Base-by-base conservation (phyloP, 2,797 vertebrate genomes). In the Diplodus puntazzo region DNA sequence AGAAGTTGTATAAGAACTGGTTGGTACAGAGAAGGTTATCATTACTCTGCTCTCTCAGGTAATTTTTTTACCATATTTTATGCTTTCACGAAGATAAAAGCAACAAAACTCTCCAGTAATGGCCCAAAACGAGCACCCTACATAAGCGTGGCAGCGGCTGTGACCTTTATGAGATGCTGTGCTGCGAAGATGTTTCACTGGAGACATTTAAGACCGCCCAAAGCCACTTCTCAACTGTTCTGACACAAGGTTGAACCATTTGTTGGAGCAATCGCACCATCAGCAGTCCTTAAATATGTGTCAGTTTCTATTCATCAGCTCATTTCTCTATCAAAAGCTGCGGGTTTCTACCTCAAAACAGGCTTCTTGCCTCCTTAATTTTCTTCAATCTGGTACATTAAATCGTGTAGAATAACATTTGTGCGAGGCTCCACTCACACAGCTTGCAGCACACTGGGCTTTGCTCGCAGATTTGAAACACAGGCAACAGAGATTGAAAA, bases 121-220 rank as follows among this genome's bases (percentile, higher is more conserved):
- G 23, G 42, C 52, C 62, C 50, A 25, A 58, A 43, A 20, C 12
- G 1, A 55, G 53, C n/a, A 12, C 7, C 53, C 60, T 13, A 27
- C 18, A 6, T 1, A 5, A 10, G 12, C 42, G 20, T 7, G 13
- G 30, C 16, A 1, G 60, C 4, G 2, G 14, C 42, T 34, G 27
- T 48, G 42, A 66, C 67, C 65, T 75, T 80, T 75, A 52, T 46
- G 42, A 17, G 74, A 68, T 3, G 25, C 17, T 46, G 39, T 9
- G 52, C 21, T 23, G 53, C n/a, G 25, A 17, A 2, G 17, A 55
- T 57, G 61, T 21, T 58, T 69, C 53, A 66, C 16, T 23, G n/a
- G 14, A 10, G 8, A 60, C 69, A 67, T 64, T 73, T 82, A 25
- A 61, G 23, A 49, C 30, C 3, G n/a, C 49, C 43, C 54, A 43